Evolutionary conservation across 92 coral and sea anemone species (phyloP).

Genomic region (Palythoa grandis): DNA sequence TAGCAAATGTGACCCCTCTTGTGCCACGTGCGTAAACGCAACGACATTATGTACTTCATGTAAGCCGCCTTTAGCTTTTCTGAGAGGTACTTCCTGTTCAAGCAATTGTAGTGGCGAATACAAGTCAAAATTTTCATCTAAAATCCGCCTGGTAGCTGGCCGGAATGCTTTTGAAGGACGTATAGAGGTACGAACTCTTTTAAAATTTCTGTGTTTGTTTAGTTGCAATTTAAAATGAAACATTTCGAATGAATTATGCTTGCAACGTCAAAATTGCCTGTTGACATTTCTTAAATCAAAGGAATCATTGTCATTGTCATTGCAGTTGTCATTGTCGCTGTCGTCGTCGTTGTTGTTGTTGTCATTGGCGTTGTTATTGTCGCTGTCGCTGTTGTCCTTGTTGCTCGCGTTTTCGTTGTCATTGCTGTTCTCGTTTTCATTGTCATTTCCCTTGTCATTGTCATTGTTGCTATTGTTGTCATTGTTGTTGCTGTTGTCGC

Average conservation of each 20-base stretch:
- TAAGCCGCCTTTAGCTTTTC: slow-evolving; percentile 51
- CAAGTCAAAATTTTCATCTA: slow-evolving; percentile 58
- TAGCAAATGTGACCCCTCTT: slow-evolving; percentile 49
- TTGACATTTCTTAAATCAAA: too few relatives aligned
- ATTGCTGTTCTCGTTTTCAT: too few relatives aligned
- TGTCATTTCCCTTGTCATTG: too few relatives aligned
- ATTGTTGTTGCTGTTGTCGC: too few relatives aligned
- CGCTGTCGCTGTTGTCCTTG: too few relatives aligned
- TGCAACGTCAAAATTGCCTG: background rate
- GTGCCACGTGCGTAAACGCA: slow-evolving; percentile 69
- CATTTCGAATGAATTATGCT: background rate
- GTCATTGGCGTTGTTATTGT: too few relatives aligned
- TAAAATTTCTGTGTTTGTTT: background rate
- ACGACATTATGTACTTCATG: slow-evolving; percentile 74
- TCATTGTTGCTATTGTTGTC: too few relatives aligned
- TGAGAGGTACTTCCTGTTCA: slow-evolving; percentile 51
- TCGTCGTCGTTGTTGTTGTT: too few relatives aligned
- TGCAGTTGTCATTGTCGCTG: too few relatives aligned
- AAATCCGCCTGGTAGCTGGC: slow-evolving; percentile 60
- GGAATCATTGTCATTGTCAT: too few relatives aligned
- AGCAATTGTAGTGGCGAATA: slow-evolving; percentile 56
- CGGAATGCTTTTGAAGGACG: slow-evolving; percentile 69
- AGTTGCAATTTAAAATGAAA: too few relatives aligned
- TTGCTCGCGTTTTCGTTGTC: too few relatives aligned
- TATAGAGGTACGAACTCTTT: slow-evolving; percentile 66